phyloP scores from a whole-genome alignment of 2,888 invertebrate genomes.

The Synanthedon vespiformis region DNA sequence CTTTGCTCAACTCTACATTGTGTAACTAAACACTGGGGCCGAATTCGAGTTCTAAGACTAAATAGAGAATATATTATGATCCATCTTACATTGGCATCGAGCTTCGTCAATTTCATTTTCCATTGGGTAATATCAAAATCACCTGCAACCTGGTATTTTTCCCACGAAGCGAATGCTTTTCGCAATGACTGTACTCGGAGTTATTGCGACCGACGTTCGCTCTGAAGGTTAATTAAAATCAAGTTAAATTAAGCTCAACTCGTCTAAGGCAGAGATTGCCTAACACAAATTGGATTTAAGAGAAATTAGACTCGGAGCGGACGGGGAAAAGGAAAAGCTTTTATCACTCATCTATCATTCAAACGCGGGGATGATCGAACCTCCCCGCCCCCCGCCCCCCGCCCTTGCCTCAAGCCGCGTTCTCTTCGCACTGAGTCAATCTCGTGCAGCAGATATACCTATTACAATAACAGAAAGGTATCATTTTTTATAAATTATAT shows the following conservation, averaged over 20 bases:
- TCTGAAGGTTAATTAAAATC: not conserved
- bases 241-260: not conserved
- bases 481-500: too few relatives aligned
- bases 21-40: not conserved
- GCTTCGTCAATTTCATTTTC: too few relatives aligned
- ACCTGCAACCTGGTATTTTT: too few relatives aligned
- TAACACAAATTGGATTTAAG: not conserved
- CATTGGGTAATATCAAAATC: too few relatives aligned
- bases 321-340: constrained; percentile 15
- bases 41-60: not conserved
- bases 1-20: not conserved
- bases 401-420: not conserved
- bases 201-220: too few relatives aligned
- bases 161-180: too few relatives aligned
- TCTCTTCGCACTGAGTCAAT: not conserved
- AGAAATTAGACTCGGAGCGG: constrained; percentile 1
- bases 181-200: too few relatives aligned
- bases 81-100: too few relatives aligned
- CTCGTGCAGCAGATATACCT: too few relatives aligned
- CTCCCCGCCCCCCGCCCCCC: constrained; percentile 3
- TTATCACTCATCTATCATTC: constrained; percentile 33
- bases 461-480: too few relatives aligned
- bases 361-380: constrained; percentile 6
- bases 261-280: not conserved
- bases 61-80: too few relatives aligned